Evolutionary conservation across 2,888 invertebrate species (phyloP).

Genomic region (Ornithoptera priamus): DNA sequence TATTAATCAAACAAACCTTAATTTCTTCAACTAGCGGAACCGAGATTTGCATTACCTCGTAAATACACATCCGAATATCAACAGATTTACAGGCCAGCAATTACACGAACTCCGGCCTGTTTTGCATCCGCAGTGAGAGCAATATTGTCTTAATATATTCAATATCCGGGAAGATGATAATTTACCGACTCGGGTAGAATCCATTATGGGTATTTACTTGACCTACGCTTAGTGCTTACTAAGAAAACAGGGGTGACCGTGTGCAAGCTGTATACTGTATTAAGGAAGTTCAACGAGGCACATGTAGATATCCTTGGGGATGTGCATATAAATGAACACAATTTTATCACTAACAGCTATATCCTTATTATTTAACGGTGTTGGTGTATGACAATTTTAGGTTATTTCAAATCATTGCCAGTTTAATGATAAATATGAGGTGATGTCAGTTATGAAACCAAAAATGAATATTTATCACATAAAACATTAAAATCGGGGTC

Average conservation of each 20-base stretch:
- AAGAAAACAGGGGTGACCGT: constrained; percentile 77
- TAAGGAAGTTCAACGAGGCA: constrained; percentile 9
- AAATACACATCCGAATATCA: constrained; percentile 26
- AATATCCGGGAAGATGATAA: constrained; percentile 79
- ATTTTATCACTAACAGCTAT: background rate
- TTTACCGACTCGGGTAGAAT: constrained; percentile 72
- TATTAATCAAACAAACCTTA: background rate
- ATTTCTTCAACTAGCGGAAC: background rate
- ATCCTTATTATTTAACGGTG: background rate
- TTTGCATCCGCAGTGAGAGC: constrained; percentile 58
- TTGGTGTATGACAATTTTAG: background rate
- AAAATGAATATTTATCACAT: background rate
- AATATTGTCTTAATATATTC: constrained; percentile 77
- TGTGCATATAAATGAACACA: constrained; percentile 38
- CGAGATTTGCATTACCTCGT: constrained; percentile 23
- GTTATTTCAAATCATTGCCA: background rate
- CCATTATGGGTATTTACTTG: constrained; percentile 81
- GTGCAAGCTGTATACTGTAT: constrained; percentile 19
- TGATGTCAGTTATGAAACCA: no score
- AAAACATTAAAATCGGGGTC: constrained; percentile 20
- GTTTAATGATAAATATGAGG: no score
- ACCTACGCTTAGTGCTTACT: constrained; percentile 79
- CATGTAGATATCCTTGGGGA: constrained; percentile 29
- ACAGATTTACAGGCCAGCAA: constrained; percentile 46
- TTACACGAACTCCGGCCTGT: constrained; percentile 61